Evolutionary conservation across 2,113 vertebrate species (phyloP).

Genomic region (Aphyosemion australe): DNA sequence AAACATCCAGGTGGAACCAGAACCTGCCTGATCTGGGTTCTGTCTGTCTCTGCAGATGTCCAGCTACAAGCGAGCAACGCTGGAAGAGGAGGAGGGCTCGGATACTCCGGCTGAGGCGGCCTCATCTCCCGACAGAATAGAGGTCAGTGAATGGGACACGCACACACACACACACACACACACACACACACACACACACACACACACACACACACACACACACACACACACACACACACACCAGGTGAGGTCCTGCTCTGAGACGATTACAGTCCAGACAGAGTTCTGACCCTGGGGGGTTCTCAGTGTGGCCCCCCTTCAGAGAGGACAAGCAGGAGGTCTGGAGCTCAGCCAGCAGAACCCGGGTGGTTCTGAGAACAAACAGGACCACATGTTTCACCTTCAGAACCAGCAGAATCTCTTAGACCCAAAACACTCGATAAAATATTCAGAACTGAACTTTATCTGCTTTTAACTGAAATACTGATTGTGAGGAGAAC

Average conservation of each 20-base stretch:
- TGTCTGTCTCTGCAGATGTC: constrained; percentile 84
- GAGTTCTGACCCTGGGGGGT: neutral
- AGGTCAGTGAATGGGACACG: constrained; percentile 78
- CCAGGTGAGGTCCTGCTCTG: neutral
- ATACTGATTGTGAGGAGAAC: too few species aligned
- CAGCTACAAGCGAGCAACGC: constrained; percentile 90
- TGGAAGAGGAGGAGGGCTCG: constrained; percentile 88
- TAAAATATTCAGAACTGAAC: too few species aligned
- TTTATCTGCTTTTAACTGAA: too few species aligned
- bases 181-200: too few species aligned
- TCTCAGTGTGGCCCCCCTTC: constrained; percentile 7
- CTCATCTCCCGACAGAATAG: constrained; percentile 85
- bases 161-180: neutral
- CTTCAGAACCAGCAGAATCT: too few species aligned
- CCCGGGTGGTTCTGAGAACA: neutral
- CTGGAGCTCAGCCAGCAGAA: neutral
- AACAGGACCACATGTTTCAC: neutral
- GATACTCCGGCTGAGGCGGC: constrained; percentile 82
- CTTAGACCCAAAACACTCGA: too few species aligned
- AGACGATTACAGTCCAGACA: neutral
- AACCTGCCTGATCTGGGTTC: neutral
- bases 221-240: too few species aligned
- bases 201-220: too few species aligned
- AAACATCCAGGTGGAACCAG: neutral
- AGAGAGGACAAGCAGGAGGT: constrained; percentile 21